phyloP scores from a whole-genome alignment of 2,113 vertebrate genomes.

The Casuarius casuarius region DNA sequence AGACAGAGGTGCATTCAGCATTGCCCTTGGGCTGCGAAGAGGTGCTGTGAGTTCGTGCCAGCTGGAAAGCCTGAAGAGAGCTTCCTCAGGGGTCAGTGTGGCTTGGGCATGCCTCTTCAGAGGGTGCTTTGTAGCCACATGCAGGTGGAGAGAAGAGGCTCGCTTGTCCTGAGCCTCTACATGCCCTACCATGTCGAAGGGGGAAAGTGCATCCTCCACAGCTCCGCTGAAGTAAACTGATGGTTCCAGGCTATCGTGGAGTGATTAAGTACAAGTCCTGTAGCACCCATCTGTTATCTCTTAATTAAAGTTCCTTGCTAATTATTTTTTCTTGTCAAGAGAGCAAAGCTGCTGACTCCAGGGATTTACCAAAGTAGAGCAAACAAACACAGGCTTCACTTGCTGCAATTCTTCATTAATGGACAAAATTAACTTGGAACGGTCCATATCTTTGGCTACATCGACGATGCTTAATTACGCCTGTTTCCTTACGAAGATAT shows the following conservation, averaged over 20 bases:
- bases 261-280: constrained; percentile 62
- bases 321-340: constrained; percentile 74
- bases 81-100: not conserved
- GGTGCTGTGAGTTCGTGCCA: not conserved
- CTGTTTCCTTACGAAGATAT: constrained; percentile 60
- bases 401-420: constrained; percentile 55
- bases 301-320: constrained; percentile 76
- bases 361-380: constrained; percentile 55
- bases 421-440: constrained; percentile 66
- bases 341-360: constrained; percentile 67
- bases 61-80: not conserved
- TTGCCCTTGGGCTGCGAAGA: not conserved
- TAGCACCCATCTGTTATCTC: constrained; percentile 73
- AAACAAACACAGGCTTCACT: constrained; percentile 44
- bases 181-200: accelerated
- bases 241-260: not conserved
- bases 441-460: constrained; percentile 58
- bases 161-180: not conserved
- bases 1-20: not conserved
- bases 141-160: not conserved
- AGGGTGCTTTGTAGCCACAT: not conserved
- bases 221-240: not conserved
- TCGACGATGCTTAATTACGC: constrained; percentile 42
- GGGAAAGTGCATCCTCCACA: not conserved
- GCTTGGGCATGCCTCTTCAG: accelerated